Base-by-base conservation (phyloP, 1,140 invertebrate genomes). In the Bicyclus anynana region DNA sequence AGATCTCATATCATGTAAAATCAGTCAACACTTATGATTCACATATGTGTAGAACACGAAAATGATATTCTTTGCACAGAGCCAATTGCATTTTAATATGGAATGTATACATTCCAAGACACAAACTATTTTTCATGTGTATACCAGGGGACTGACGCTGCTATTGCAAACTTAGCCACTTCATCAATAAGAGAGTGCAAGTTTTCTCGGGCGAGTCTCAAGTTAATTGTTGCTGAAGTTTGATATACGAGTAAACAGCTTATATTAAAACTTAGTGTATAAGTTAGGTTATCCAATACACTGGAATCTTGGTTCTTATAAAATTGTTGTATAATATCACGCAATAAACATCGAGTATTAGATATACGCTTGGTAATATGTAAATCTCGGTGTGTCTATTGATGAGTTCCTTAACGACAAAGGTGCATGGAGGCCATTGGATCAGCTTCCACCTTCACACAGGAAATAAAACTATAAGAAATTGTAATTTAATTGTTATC, bases 171-270 rank as follows among this genome's bases (percentile, higher is more conserved):
- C 49, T 59, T 59, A 23, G n/a, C 56, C 18, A 53, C 56, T 48
- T 59, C 56, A 59, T 59, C 56, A 59, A 59, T 59, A 53, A 35
- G 40, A 0, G 40, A 44, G 33, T 47, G 33, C 21, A 42, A 59
- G 56, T 59, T 46, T 59, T 44, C 38, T 46, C 29, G 7, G 27
- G 18, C 54, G 26, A 50, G 48, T 46, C 27, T 48, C 18, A 13
- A 53, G 40, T 59, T 59, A 59, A 59, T 59, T 59, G 56, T 59
- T 59, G 49, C 13, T 35, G 42, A 52, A 59, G 50, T 59, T 46
- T 59, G 27, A 44, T 29, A 44, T 29, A 49, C n/a, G 5, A 27
- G n/a, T 23, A 44, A 7, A 51, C 50, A 47, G 56, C 38, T 50
- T 59, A 47, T 40, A 48, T 44, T 44, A 44, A 20, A 44, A 20